Evolutionary conservation across 2,888 invertebrate genomes (phyloP), one percentile per base, ranked within the genome.

Genomic region (Apamea sordens): DNA sequence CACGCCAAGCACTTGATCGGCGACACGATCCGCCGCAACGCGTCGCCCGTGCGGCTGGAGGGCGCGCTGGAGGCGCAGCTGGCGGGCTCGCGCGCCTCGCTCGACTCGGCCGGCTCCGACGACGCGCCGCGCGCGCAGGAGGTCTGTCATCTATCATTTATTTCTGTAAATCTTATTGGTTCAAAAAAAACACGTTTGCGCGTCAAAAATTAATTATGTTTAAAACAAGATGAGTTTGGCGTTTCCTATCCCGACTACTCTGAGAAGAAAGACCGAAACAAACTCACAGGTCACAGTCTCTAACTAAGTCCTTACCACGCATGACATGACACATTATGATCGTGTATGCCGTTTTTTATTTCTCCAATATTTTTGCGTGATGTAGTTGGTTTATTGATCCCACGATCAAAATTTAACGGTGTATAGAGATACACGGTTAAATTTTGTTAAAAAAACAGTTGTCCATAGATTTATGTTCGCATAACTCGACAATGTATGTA

Each of bases 11-110:
- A 98, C 94, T 97, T 99, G 94, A 99, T 99, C 93, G 99, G 99
- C 94, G 99, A 99, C 93, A 99, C 99, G 86, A 99, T 99, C 92
- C 98, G 99, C 87, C 98, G 99, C 93, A 99, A 99, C 97, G 99
- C 99, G 89, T 99, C 99, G 73, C 99, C 99, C 75, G 98, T 99
- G 90, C 97, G 98, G 90, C 94, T 96, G 73, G 96, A 98, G 91
- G 97, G 97, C 86, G 97, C 97, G 80, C 92, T 93, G 85, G 94
- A 94, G 76, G 97, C 76, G 97, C 97, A 11, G 88, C 97, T 97
- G 80, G 97, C 97, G 79, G 98, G 98, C 80, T 98, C 98, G 79
- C 98, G 98, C 93, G 98, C 98, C 74, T 98, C 98, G 85, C 97
- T 98, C 80, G 98, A 98, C 94, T 98, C 98, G 86, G 98, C 98